Percentiles rank a stretch among this genome's conserved stretches.
Conservation (phyloP, 2,888 invertebrate species). For the Galerucella nymphaeae region DNA sequence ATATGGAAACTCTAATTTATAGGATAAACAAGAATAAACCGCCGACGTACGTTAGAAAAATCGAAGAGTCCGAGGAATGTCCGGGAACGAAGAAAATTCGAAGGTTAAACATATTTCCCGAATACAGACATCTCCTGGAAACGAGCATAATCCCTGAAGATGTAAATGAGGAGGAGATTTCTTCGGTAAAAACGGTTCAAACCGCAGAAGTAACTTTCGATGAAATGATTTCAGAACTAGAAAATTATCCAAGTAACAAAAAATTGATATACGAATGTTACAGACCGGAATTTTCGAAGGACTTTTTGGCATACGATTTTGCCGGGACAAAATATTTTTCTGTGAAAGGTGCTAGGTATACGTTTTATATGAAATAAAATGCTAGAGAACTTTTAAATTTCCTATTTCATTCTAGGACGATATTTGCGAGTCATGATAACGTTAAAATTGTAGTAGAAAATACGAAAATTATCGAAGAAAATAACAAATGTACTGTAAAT, state of each 20-base stretch:
- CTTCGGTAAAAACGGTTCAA: not conserved
- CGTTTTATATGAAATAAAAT: too few relatives aligned
- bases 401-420: slow-evolving; percentile 35
- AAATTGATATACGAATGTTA: slow-evolving; percentile 41
- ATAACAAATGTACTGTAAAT: slow-evolving; percentile 49
- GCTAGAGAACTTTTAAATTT: not conserved
- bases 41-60: slow-evolving; percentile 36
- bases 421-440: slow-evolving; percentile 54
- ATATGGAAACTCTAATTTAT: not conserved
- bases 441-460: slow-evolving; percentile 54
- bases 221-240: slow-evolving; percentile 45
- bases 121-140: slow-evolving; percentile 46
- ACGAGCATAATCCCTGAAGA: slow-evolving; percentile 6
- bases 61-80: slow-evolving; percentile 44
- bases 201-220: slow-evolving; percentile 42
- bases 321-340: slow-evolving; percentile 45
- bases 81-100: slow-evolving; percentile 46
- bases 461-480: slow-evolving; percentile 47
- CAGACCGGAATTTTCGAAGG: slow-evolving; percentile 23
- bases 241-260: slow-evolving; percentile 45
- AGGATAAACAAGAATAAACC: slow-evolving; percentile 42
- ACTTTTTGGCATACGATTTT: slow-evolving; percentile 51
- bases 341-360: slow-evolving; percentile 46
- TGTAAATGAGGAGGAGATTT: not conserved
- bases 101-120: slow-evolving; percentile 43